Conservation (phyloP, 2,113 vertebrate genomes). For the Pelvicachromis taeniatus region DNA sequence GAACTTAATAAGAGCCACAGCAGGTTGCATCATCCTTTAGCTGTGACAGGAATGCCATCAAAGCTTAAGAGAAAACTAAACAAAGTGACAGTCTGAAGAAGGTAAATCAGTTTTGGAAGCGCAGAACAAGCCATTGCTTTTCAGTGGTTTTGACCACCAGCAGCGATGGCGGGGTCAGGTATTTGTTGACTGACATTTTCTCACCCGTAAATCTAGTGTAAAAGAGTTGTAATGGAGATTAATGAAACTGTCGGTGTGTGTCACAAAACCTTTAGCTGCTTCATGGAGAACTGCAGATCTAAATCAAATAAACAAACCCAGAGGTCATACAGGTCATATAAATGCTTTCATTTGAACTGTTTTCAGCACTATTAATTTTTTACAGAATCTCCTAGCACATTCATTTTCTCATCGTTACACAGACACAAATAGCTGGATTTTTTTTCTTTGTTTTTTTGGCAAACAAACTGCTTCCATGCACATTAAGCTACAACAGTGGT, state of each 20-base stretch:
- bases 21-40: background rate
- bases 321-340: background rate
- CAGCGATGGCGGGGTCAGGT: background rate
- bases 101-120: background rate
- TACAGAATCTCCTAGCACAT: background rate
- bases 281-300: background rate
- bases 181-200: background rate
- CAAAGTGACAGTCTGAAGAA: background rate
- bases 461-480: background rate
- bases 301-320: background rate
- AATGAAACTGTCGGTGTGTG: background rate
- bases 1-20: background rate
- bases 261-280: background rate
- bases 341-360: background rate
- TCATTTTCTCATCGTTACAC: background rate
- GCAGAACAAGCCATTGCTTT: background rate
- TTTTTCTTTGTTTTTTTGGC: background rate
- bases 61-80: background rate
- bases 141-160: background rate
- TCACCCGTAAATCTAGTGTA: background rate
- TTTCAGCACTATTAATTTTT: background rate
- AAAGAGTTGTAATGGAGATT: background rate
- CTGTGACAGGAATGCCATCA: background rate
- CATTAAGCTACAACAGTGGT: background rate
- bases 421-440: background rate